Evolutionary conservation across 2,888 invertebrate species (phyloP).

Genomic region (Cephalotes varians): DNA sequence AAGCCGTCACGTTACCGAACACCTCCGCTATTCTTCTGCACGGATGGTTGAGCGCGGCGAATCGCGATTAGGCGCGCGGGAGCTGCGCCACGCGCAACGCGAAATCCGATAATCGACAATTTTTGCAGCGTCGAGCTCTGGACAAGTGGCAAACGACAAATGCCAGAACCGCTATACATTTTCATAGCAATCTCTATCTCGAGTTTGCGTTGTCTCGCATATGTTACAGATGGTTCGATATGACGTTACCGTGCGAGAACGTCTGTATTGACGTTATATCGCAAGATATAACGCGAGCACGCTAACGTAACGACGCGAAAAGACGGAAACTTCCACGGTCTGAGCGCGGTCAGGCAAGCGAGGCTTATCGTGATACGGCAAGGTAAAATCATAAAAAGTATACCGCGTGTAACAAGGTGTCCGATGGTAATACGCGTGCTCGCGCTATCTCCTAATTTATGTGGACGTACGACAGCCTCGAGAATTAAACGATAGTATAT

Average conservation of each 20-base stretch:
- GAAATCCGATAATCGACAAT: constrained; percentile 36
- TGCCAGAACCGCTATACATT: background rate
- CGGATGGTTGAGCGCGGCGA: constrained; percentile 44
- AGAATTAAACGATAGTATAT: background rate
- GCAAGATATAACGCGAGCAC: background rate
- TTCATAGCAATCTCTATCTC: background rate
- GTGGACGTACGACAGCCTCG: background rate
- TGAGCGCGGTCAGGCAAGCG: constrained; percentile 26
- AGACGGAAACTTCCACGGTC: constrained; percentile 45
- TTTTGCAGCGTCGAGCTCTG: background rate
- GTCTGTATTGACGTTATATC: constrained; percentile 10
- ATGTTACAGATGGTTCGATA: background rate
- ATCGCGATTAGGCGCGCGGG: constrained; percentile 40
- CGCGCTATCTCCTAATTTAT: constrained; percentile 31
- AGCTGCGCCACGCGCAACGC: constrained; percentile 44
- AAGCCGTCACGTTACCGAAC: constrained; percentile 59
- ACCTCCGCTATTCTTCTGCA: constrained; percentile 40
- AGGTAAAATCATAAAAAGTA: constrained; percentile 36
- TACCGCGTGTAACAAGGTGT: constrained; percentile 32
- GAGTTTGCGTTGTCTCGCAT: background rate
- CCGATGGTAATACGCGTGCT: constrained; percentile 3
- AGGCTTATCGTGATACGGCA: constrained; percentile 22
- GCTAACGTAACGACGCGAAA: constrained; percentile 48
- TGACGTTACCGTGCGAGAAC: background rate
- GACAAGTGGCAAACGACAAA: background rate